A percentile compares a stretch with the other conserved stretches of the same genome.
phyloP scores from a whole-genome alignment of 1,140 invertebrate genomes.

The Hylaeus volcanicus region DNA sequence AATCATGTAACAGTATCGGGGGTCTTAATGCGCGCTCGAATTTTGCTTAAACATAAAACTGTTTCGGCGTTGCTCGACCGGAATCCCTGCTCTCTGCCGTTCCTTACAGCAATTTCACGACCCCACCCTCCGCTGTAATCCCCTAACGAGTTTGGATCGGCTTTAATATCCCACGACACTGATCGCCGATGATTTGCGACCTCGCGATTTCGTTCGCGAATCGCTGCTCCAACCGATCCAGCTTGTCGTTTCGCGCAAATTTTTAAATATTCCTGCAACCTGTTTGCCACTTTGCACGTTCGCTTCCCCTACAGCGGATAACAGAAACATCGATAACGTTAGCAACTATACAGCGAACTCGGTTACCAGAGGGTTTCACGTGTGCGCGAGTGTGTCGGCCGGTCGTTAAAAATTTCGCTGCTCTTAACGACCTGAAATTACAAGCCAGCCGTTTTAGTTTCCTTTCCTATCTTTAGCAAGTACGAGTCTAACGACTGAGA shows the following conservation, averaged over 20 bases:
- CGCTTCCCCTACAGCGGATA: not conserved
- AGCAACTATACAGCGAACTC: too few relatives aligned
- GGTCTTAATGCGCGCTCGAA: slow-evolving; percentile 28
- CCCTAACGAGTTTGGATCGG: slow-evolving; percentile 4
- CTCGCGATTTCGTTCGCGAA: too few relatives aligned
- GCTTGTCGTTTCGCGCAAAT: too few relatives aligned
- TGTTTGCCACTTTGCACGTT: not conserved
- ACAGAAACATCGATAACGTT: slow-evolving; percentile 12
- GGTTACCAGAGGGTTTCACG: not conserved
- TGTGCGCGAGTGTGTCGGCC: not conserved
- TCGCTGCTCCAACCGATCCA: too few relatives aligned
- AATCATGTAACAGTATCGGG: slow-evolving; percentile 57
- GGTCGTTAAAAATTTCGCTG: slow-evolving; percentile 41
- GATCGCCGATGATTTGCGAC: slow-evolving; percentile 6
- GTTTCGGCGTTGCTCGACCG: not conserved
- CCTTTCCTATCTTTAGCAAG: not conserved
- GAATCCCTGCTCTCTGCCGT: not conserved
- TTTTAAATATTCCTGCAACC: not conserved
- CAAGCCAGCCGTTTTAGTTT: slow-evolving; percentile 17
- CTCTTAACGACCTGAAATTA: slow-evolving; percentile 33
- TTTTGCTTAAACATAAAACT: not conserved
- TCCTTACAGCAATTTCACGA: not conserved
- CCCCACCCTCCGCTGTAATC: not conserved
- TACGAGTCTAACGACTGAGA: not conserved
- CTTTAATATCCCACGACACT: not conserved